Evolutionary conservation across 2,113 vertebrate genomes (phyloP).

Genomic region (Erinaceus europaeus): DNA sequence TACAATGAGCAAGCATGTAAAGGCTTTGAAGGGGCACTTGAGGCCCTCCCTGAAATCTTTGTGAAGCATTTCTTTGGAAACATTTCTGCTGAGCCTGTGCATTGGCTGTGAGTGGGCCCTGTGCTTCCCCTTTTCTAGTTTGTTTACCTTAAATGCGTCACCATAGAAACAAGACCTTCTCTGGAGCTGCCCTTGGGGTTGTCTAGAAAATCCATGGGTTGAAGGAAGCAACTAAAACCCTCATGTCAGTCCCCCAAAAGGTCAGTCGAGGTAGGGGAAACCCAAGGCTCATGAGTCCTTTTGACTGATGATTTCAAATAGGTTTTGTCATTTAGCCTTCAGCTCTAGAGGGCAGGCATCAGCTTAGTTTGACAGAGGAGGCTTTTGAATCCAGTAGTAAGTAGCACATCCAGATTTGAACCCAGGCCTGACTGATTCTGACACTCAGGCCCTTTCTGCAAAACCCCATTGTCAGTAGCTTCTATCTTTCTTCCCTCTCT

Average conservation of each 20-base stretch:
- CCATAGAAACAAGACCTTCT: conserved; percentile 58
- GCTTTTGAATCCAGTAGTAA: conserved; percentile 61
- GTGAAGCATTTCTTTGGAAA: conserved; percentile 75
- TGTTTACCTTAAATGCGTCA: conserved; percentile 68
- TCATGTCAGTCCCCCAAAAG: not conserved
- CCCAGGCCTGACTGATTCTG: conserved; percentile 9
- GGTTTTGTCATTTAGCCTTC: not conserved
- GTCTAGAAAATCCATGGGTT: conserved; percentile 27
- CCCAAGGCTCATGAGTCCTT: not conserved
- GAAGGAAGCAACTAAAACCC: not conserved
- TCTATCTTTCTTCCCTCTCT: not conserved
- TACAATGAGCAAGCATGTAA: conserved; percentile 31
- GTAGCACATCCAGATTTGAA: conserved; percentile 37
- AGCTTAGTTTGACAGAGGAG: not conserved
- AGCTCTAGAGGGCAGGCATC: not conserved
- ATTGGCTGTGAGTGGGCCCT: conserved; percentile 52
- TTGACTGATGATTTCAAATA: not conserved
- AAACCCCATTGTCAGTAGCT: not conserved
- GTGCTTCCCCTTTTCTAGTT: conserved; percentile 73
- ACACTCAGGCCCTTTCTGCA: conserved; percentile 38
- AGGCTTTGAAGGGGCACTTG: conserved; percentile 53
- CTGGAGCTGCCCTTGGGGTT: conserved; percentile 37
- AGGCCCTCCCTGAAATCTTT: conserved; percentile 66
- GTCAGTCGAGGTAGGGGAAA: not conserved
- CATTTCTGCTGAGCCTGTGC: conserved; percentile 68